Conservation (phyloP, 2,797 vertebrate species). For the Acropternis orthonyx region DNA sequence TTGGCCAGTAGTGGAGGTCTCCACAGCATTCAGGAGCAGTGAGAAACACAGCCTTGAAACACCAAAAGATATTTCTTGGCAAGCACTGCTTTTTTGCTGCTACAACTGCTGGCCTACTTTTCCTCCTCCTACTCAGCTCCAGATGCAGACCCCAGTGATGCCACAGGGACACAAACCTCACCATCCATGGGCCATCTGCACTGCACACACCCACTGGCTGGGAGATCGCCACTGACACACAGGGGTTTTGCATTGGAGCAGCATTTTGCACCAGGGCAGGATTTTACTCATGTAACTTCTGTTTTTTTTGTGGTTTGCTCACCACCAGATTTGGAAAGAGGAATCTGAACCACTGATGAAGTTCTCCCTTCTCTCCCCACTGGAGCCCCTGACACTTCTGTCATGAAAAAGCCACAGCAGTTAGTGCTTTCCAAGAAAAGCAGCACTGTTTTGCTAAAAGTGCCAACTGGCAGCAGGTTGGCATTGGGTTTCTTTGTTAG, state of each 20-base stretch:
- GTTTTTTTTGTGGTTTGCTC: neutral
- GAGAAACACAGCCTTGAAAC: neutral
- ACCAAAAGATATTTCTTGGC: neutral
- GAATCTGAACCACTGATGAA: neutral
- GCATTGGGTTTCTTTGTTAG: conserved; percentile 68
- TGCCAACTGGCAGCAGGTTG: conserved; percentile 54
- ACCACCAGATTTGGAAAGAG: neutral
- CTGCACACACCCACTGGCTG: fast-evolving
- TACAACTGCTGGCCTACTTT: neutral
- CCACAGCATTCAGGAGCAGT: neutral
- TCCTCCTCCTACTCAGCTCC: neutral
- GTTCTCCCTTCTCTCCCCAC: neutral
- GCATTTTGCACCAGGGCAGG: neutral
- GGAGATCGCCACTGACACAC: neutral
- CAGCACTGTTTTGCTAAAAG: conserved; percentile 46
- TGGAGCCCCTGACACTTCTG: neutral
- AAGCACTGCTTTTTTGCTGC: neutral
- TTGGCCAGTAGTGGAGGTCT: neutral
- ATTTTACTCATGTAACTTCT: neutral
- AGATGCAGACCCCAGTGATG: fast-evolving
- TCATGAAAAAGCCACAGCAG: neutral
- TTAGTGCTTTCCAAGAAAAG: conserved; percentile 52
- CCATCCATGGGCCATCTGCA: neutral
- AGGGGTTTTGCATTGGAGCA: neutral
- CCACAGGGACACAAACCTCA: fast-evolving